phyloP scores from a whole-genome alignment of 1,140 invertebrate species.

The Aphaenogaster rudis region DNA sequence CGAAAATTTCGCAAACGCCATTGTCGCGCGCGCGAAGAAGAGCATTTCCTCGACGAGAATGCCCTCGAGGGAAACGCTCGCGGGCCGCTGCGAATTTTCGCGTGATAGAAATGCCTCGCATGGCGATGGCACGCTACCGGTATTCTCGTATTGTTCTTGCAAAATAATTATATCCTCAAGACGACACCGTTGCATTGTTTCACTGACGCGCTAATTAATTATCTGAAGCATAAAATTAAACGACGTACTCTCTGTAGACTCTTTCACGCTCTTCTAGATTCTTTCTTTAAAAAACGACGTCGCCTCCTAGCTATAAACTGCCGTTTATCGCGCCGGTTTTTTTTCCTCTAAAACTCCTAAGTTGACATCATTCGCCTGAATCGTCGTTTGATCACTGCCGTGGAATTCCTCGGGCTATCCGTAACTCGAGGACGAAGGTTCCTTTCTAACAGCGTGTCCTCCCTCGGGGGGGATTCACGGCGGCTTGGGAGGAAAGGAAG shows the following conservation, averaged over 20 bases:
- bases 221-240: neutral
- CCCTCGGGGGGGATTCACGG: neutral
- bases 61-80: neutral
- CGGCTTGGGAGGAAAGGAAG: conserved; percentile 5
- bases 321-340: neutral
- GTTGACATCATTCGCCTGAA: conserved; percentile 11
- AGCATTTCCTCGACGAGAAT: conserved; percentile 7
- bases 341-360: neutral
- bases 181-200: neutral
- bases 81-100: neutral
- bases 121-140: neutral
- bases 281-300: neutral
- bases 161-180: neutral
- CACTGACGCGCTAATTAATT: neutral
- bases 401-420: conserved; percentile 24
- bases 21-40: conserved; percentile 12
- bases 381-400: neutral
- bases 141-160: neutral
- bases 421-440: conserved; percentile 39
- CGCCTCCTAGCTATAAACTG: neutral
- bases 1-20: conserved; percentile 44
- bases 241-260: neutral
- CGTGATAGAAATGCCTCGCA: neutral
- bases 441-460: neutral
- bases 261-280: neutral